Evolutionary conservation across 2,888 invertebrate genomes (phyloP).

Genomic region (Frankliniella intonsa): DNA sequence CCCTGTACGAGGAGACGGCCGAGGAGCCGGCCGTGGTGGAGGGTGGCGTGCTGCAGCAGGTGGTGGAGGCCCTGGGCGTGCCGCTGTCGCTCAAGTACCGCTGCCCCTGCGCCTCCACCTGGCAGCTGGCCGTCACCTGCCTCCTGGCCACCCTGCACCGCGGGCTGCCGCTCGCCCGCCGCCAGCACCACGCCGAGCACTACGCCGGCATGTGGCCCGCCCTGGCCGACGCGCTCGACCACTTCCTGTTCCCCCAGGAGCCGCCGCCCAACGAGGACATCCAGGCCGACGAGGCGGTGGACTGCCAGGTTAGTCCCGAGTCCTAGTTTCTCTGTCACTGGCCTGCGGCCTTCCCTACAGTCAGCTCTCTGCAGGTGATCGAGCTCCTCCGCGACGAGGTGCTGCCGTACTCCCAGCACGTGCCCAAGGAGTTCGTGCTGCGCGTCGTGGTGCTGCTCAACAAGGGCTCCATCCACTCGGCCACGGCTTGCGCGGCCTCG

Average conservation of each 20-base stretch:
- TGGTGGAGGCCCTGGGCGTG: conserved; percentile 63
- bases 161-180: conserved; percentile 79
- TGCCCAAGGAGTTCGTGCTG: conserved; percentile 76
- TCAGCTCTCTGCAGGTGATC: conserved; percentile 62
- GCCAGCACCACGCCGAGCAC: conserved; percentile 60
- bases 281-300: conserved; percentile 69
- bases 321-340: too few relatives aligned
- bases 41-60: conserved; percentile 65
- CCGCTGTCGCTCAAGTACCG: conserved; percentile 76
- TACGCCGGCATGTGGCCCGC: conserved; percentile 81
- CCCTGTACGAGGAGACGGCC: conserved; percentile 69
- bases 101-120: conserved; percentile 64
- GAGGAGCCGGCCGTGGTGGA: conserved; percentile 65
- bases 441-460: conserved; percentile 78
- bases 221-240: conserved; percentile 78
- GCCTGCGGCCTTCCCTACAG: background rate
- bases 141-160: conserved; percentile 72
- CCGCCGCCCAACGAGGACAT: conserved; percentile 52
- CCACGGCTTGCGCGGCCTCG: conserved; percentile 48
- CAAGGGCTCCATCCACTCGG: conserved; percentile 79
- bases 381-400: conserved; percentile 77
- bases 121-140: conserved; percentile 76
- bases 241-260: conserved; percentile 74
- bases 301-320: conserved; percentile 54
- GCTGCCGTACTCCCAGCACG: conserved; percentile 68